These are phyloP conservation scores for Thalassophryne amazonica DNA, from an alignment of 2,797 vertebrate species.

Conservation along the genomic window DNA sequence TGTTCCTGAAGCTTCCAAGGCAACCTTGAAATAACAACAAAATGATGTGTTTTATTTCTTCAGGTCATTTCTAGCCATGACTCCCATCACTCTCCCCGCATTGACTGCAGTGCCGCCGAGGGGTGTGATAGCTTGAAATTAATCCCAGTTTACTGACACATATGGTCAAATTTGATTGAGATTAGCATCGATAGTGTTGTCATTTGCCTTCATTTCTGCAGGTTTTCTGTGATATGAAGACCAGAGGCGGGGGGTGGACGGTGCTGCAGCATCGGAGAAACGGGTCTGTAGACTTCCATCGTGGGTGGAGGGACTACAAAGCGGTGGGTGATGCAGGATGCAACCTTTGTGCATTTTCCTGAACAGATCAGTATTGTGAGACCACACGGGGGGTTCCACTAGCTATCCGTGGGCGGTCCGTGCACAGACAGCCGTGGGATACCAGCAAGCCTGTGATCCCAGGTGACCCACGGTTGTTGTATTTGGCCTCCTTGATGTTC, in stretches of 20 bases:
- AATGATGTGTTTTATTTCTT: constrained; percentile 12
- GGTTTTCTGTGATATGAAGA: constrained; percentile 87
- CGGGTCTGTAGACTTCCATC: constrained; percentile 81
- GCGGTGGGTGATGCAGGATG: constrained; percentile 53
- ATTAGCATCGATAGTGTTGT: no score
- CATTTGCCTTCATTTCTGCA: constrained; percentile 31
- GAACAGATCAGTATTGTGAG: neutral
- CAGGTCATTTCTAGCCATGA: neutral
- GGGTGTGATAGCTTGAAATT: neutral
- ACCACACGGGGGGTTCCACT: constrained; percentile 55
- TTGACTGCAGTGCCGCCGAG: neutral
- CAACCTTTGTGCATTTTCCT: neutral
- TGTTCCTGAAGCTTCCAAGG: constrained; percentile 17
- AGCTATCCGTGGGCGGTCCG: constrained; percentile 32
- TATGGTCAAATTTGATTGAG: neutral
- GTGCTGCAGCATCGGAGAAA: constrained; percentile 81
- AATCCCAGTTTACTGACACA: neutral
- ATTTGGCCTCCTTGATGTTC: constrained; percentile 51
- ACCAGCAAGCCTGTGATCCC: constrained; percentile 49
- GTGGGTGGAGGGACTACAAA: constrained; percentile 83
- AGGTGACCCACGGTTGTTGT: constrained; percentile 60
- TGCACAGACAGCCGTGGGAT: constrained; percentile 53
- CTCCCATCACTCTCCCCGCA: neutral
- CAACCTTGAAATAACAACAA: constrained; percentile 22
- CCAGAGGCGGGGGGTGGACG: constrained; percentile 83